A percentile compares a stretch with the other conserved stretches of the same genome.
phyloP scores from a whole-genome alignment of 2,113 vertebrate species.

The Daboia siamensis region DNA sequence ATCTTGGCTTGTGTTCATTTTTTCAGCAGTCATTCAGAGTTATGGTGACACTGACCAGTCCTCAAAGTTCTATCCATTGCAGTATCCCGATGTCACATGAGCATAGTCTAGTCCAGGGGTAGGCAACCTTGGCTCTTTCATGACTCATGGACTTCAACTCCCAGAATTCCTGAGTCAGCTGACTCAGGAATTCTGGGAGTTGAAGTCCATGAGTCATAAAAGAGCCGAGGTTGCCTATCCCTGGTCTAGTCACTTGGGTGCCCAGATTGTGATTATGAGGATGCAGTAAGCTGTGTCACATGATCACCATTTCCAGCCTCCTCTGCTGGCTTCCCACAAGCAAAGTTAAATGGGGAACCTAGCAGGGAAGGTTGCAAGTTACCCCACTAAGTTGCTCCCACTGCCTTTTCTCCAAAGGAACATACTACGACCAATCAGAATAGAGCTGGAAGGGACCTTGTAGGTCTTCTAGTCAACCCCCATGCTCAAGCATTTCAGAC shows the following conservation, averaged over 20 bases:
- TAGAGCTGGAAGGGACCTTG: no score
- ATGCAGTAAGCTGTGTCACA: neutral
- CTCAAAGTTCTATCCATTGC: neutral
- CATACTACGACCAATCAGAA: neutral
- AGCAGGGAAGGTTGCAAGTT: neutral
- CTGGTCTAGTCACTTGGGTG: neutral
- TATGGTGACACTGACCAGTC: neutral
- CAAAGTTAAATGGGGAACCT: neutral
- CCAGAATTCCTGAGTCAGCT: no score
- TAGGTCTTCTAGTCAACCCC: no score
- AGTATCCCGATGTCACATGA: neutral
- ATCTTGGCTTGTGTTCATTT: neutral
- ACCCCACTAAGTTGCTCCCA: neutral
- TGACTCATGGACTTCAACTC: no score
- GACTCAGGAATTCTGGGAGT: no score
- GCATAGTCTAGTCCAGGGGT: no score
- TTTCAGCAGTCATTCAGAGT: neutral
- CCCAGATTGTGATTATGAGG: neutral
- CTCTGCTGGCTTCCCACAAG: neutral
- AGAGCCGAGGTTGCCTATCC: no score
- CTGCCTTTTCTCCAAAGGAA: neutral
- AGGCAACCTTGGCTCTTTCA: no score
- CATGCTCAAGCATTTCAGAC: no score
- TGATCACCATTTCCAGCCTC: neutral
- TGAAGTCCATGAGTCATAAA: no score